Percentiles rank a stretch among this genome's conserved stretches.
Conservation (phyloP, 2,113 vertebrate species). For the Channa argus region DNA sequence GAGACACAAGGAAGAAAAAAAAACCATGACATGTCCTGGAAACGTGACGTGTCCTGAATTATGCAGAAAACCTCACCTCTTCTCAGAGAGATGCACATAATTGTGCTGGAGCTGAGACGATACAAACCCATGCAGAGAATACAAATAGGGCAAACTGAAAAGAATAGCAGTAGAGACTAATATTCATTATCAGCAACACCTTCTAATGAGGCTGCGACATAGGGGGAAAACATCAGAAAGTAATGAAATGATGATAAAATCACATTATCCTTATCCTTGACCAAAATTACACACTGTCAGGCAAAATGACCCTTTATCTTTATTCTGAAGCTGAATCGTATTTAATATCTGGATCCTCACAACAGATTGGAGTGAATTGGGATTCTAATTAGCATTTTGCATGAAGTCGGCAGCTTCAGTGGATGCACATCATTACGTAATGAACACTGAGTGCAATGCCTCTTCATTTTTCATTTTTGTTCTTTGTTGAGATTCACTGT, state of each 20-base stretch:
- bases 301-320: slow-evolving; percentile 47
- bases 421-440: slow-evolving; percentile 42
- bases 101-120: slow-evolving; percentile 22
- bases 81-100: slow-evolving; percentile 19
- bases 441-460: slow-evolving; percentile 29
- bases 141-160: slow-evolving; percentile 44
- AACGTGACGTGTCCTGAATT: slow-evolving; percentile 29
- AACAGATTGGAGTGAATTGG: slow-evolving; percentile 26
- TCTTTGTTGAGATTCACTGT: slow-evolving; percentile 40
- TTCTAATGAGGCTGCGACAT: slow-evolving; percentile 55
- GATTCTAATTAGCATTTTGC: slow-evolving; percentile 59
- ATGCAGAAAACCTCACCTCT: slow-evolving; percentile 49
- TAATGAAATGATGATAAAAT: slow-evolving; percentile 62
- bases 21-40: slow-evolving; percentile 24
- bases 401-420: slow-evolving; percentile 24
- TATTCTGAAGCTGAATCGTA: slow-evolving; percentile 37
- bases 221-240: slow-evolving; percentile 34
- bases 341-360: slow-evolving; percentile 53
- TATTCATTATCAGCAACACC: slow-evolving; percentile 58
- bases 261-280: slow-evolving; percentile 54
- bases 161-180: slow-evolving; percentile 47
- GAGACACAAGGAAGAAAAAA: background rate
- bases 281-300: slow-evolving; percentile 41
- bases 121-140: slow-evolving; percentile 26
- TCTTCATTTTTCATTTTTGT: slow-evolving; percentile 42